A percentile compares a stretch with the other conserved stretches of the same genome.
These are phyloP conservation scores for Coecobrya sp. DNA, from an alignment of 2,888 invertebrate species.

Conservation along the genomic window DNA sequence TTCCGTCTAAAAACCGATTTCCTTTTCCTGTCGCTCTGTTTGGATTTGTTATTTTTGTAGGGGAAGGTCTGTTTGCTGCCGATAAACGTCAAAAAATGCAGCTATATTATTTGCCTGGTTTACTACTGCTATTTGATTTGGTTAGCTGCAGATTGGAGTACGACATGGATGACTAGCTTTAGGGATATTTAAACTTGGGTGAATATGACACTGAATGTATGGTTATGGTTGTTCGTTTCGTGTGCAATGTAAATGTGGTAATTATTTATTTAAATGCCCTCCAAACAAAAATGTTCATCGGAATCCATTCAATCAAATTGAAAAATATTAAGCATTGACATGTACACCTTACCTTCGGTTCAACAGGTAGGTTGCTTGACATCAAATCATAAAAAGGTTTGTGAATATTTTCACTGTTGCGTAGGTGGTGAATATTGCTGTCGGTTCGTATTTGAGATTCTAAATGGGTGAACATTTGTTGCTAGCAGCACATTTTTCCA, in stretches of 20 bases:
- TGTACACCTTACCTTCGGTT: background rate
- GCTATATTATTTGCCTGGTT: background rate
- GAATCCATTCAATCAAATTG: background rate
- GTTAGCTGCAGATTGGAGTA: background rate
- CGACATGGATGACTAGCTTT: background rate
- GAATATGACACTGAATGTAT: too few relatives aligned
- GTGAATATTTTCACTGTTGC: background rate
- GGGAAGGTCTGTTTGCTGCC: background rate
- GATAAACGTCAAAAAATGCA: background rate
- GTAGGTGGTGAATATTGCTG: background rate
- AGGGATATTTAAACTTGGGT: background rate
- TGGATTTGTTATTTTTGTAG: constrained; percentile 12
- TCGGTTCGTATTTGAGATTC: background rate
- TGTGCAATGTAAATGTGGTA: background rate
- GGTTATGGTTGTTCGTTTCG: background rate
- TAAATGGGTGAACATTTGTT: background rate
- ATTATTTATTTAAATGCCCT: too few relatives aligned
- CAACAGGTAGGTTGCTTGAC: background rate
- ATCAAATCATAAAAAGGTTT: background rate
- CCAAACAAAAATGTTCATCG: too few relatives aligned
- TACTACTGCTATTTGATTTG: background rate
- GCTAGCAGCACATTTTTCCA: constrained; percentile 14
- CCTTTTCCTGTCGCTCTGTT: constrained; percentile 74
- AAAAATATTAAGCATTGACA: background rate
- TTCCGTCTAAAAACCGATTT: constrained; percentile 81